phyloP scores from a whole-genome alignment of 2,113 vertebrate genomes.

The Phalacrocorax brasilianus region DNA sequence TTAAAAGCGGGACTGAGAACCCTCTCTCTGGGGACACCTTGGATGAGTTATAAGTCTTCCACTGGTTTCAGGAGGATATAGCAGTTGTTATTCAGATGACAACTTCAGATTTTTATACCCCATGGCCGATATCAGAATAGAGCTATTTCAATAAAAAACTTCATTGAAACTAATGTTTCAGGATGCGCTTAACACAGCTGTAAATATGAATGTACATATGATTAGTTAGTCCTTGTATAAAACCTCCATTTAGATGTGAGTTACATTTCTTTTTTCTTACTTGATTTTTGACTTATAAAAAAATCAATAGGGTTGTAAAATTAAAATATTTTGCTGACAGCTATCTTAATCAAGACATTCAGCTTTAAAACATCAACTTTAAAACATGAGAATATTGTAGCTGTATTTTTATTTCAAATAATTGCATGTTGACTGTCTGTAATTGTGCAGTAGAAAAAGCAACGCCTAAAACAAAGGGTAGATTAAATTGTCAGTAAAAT shows the following conservation, averaged over 20 bases:
- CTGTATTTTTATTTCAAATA: slow-evolving; percentile 41
- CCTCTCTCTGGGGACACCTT: neutral
- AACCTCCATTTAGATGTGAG: neutral
- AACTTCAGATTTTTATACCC: neutral
- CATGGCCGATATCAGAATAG: neutral
- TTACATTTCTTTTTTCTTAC: neutral
- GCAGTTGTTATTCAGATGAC: neutral
- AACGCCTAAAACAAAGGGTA: neutral
- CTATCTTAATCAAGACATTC: neutral
- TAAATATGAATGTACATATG: neutral
- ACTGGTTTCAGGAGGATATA: neutral
- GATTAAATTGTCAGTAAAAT: slow-evolving; percentile 39
- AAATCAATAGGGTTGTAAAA: neutral
- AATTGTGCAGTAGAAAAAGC: slow-evolving; percentile 27
- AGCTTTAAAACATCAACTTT: neutral
- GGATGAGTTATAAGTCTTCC: neutral
- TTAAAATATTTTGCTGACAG: neutral
- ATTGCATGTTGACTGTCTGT: slow-evolving; percentile 38
- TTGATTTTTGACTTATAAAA: neutral
- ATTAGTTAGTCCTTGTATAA: neutral
- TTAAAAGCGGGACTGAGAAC: neutral
- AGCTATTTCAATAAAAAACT: neutral
- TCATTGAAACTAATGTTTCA: neutral
- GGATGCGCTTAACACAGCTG: neutral
- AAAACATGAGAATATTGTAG: slow-evolving; percentile 19